Evolutionary conservation across 2,888 invertebrate genomes (phyloP).

Genomic region (Crocallis elinguaria): DNA sequence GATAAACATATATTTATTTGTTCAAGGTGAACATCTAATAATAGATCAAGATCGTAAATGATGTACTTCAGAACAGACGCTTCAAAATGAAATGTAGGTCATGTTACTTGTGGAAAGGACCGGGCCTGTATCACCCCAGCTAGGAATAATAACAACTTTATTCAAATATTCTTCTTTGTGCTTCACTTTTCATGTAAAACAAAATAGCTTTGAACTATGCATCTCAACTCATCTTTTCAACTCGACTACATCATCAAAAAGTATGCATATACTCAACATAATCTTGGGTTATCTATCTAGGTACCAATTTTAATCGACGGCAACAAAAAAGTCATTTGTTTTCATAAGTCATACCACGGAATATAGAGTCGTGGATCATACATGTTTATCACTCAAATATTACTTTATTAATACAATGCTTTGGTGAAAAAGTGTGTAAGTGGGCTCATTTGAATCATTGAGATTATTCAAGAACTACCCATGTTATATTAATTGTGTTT

Average conservation of each 20-base stretch:
- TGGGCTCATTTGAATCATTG: neutral
- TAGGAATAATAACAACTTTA: constrained; percentile 21
- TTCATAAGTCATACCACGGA: too few relatives aligned
- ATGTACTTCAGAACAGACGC: constrained; percentile 48
- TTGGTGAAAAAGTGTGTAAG: neutral
- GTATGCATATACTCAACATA: too few relatives aligned
- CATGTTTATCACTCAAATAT: too few relatives aligned
- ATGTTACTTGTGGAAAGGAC: constrained; percentile 39
- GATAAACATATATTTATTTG: neutral
- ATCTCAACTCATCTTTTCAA: neutral
- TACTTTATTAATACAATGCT: too few relatives aligned
- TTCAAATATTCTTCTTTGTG: constrained; percentile 27
- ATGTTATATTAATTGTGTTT: constrained; percentile 32
- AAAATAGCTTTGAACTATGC: constrained; percentile 9
- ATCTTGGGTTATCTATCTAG: too few relatives aligned
- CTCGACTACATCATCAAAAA: neutral
- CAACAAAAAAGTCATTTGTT: too few relatives aligned
- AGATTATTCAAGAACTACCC: neutral
- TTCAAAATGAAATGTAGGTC: constrained; percentile 53
- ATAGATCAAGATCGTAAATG: constrained; percentile 55
- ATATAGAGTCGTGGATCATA: too few relatives aligned
- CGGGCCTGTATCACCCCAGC: constrained; percentile 16
- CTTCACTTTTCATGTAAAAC: constrained; percentile 10
- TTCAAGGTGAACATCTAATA: constrained; percentile 28
- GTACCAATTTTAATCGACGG: too few relatives aligned